Percentiles rank a stretch among this genome's conserved stretches.
Conservation (phyloP, 2,797 vertebrate species). For the Garrulus glandarius region DNA sequence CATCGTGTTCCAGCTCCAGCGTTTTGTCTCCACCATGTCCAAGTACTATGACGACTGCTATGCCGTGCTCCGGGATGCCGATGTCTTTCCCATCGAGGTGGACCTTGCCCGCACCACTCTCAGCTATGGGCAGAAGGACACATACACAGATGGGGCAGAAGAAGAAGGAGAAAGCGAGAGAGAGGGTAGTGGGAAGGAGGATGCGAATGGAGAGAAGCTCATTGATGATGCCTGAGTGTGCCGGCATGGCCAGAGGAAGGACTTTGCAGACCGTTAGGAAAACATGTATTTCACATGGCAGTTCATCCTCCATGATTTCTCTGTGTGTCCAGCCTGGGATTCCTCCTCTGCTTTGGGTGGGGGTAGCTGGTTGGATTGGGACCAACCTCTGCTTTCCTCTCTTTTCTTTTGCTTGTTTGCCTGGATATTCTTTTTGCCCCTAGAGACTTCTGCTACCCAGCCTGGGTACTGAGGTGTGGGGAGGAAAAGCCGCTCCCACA, state of each 20-base stretch:
- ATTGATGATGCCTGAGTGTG: conserved; percentile 72
- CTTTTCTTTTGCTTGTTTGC: background rate
- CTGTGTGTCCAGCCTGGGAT: conserved; percentile 2
- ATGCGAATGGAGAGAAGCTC: conserved; percentile 68
- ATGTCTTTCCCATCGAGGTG: conserved; percentile 98
- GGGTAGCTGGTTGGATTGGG: background rate
- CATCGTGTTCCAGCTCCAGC: conserved; percentile 98
- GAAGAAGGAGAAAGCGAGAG: conserved; percentile 65
- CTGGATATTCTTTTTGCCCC: background rate
- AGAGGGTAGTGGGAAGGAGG: conserved; percentile 30
- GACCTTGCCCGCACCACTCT: conserved; percentile 93
- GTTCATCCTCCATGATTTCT: conserved; percentile 24
- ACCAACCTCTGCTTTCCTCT: background rate
- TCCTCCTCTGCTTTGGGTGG: conserved; percentile 5
- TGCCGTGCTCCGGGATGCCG: conserved; percentile 88
- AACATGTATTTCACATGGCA: conserved; percentile 38
- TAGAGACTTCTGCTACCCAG: background rate
- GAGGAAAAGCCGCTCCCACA: background rate
- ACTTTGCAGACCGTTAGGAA: background rate
- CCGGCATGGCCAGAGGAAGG: background rate
- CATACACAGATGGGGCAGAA: conserved; percentile 80
- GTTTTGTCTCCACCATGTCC: conserved; percentile 97
- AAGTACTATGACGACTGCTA: conserved; percentile 96
- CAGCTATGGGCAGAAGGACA: conserved; percentile 85
- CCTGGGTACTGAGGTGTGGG: background rate